Evolutionary conservation across 37 sponge, comb jelly and placozoan genomes (phyloP), one percentile per base, ranked within the genome.

Genomic region (Petrosia ficiformis): DNA sequence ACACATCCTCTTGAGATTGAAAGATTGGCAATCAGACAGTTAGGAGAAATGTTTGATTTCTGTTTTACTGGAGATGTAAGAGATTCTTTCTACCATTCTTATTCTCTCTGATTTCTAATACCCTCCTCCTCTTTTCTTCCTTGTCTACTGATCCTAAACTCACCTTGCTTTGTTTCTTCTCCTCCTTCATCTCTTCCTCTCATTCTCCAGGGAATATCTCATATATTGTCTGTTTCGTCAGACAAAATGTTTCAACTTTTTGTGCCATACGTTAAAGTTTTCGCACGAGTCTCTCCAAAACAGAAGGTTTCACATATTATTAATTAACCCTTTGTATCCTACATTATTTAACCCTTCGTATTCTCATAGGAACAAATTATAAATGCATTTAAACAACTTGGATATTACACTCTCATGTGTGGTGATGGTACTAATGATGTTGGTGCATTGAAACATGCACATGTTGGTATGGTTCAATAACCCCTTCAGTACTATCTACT

Each of bases 391-490:
- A 85, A 79, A 59, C 57, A 65, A 37, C 81, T 78, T 3, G 90
- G 94, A 37, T 88, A 68, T 75, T 35, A 81, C 54, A 95, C 99
- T n/a, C 84, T 98, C 36, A 98, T 98, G 99, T 98, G 99, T 85
- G 99, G 99, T n/a, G 99, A 98, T 73, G 99, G 99, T 8, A 95
- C 99, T 4, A 98, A 98, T 66, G 99, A 98, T 76, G 99, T 98
- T 0, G 99, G 99, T 70, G 99, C 99, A 1, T 77, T 98, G 21
- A 98, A 98, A 65, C 99, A 98, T 71, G 99, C 99, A 8, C 89
- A 98, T 67, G 93, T 98, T 77, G 99, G 99, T 75, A 67, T 38
- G 86, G 34, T 24, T 14, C 28, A 64, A 29, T 64, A 64, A 64
- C 10, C n/a, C n/a, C n/a, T 16, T 25, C 32, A 8, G 32, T 64